These are phyloP conservation scores for Ctenodactylus gundi DNA, from an alignment of 2,113 vertebrate species.

Conservation along the genomic window DNA sequence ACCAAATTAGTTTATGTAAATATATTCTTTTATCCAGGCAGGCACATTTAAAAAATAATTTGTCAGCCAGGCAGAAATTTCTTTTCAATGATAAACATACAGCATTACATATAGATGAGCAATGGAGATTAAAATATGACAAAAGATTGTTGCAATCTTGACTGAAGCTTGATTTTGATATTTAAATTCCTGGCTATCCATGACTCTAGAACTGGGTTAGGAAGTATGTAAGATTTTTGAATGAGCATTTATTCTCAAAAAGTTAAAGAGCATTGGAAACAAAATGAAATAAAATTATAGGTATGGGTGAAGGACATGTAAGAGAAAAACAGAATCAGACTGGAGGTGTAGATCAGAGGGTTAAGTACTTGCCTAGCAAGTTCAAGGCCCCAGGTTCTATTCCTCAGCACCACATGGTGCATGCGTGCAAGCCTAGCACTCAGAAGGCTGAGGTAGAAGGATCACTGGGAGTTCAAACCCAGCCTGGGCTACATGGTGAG, in stretches of 20 bases:
- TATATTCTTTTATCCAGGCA: background rate
- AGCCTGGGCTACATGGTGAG: too few species aligned
- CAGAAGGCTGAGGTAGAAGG: too few species aligned
- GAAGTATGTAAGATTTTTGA: background rate
- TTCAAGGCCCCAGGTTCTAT: too few species aligned
- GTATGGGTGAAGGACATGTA: background rate
- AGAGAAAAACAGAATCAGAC: background rate
- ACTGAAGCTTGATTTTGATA: background rate
- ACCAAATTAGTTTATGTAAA: background rate
- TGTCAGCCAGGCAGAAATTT: background rate
- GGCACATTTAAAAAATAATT: background rate
- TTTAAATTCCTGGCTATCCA: background rate
- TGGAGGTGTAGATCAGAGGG: too few species aligned
- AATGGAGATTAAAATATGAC: background rate
- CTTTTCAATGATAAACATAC: conserved; percentile 21
- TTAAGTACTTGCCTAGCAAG: too few species aligned
- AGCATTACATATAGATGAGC: background rate
- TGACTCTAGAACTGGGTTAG: background rate
- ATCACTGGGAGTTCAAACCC: too few species aligned
- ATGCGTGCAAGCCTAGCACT: too few species aligned
- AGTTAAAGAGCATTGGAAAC: background rate
- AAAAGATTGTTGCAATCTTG: background rate
- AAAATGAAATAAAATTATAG: background rate
- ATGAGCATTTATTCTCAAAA: background rate
- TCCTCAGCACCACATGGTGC: too few species aligned